A percentile compares a stretch with the other conserved stretches of the same genome.
phyloP scores from a whole-genome alignment of 2,888 invertebrate genomes.

The Autographa pulchrina region DNA sequence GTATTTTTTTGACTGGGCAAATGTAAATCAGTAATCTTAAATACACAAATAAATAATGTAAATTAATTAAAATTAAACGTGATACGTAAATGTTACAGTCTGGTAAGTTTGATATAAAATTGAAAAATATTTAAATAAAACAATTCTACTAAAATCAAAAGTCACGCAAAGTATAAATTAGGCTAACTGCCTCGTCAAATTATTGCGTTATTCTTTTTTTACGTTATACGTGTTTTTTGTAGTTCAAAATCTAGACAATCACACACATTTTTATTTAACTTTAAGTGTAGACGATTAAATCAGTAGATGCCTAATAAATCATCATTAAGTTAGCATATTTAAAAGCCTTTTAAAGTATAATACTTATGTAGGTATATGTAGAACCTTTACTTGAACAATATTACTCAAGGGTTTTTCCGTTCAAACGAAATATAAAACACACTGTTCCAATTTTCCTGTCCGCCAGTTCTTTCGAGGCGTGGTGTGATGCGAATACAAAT shows the following conservation, averaged over 20 bases:
- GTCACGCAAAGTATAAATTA: not conserved
- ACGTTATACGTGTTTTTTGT: too few species aligned
- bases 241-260: too few species aligned
- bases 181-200: not conserved
- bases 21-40: not conserved
- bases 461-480: slow-evolving; percentile 51
- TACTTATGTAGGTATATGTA: too few species aligned
- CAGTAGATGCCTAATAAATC: too few species aligned
- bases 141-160: not conserved
- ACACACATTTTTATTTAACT: too few species aligned
- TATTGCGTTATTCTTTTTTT: not conserved
- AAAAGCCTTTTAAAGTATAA: too few species aligned
- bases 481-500: slow-evolving; percentile 68
- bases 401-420: not conserved
- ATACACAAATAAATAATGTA: not conserved
- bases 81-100: not conserved
- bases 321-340: too few species aligned
- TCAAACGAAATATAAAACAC: slow-evolving; percentile 20
- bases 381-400: too few species aligned
- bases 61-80: not conserved
- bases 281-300: too few species aligned
- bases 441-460: slow-evolving; percentile 49
- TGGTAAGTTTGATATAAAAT: not conserved
- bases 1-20: too few species aligned
- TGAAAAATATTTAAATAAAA: not conserved